A percentile compares a stretch with the other conserved stretches of the same genome.
These are phyloP conservation scores for Tachina grossa DNA, from an alignment of 2,888 invertebrate genomes.

Conservation along the genomic window DNA sequence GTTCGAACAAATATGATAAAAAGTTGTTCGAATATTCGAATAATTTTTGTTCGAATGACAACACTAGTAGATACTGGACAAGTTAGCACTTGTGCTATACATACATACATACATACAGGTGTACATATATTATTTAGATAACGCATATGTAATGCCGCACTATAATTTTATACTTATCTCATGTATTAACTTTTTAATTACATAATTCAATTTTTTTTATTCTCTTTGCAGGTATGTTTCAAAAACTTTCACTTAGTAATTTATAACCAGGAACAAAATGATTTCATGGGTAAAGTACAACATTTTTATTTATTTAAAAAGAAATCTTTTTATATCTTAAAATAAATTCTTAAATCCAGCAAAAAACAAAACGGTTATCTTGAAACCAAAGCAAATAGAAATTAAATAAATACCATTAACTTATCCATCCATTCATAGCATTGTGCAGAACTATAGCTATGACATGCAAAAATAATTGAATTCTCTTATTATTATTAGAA, in stretches of 20 bases:
- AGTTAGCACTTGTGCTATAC: too few relatives aligned
- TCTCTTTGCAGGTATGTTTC: slow-evolving; percentile 41
- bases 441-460: not conserved
- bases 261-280: too few relatives aligned
- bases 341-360: not conserved
- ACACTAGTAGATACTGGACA: too few relatives aligned
- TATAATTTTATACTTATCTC: too few relatives aligned
- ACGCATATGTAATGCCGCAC: too few relatives aligned
- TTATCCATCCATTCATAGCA: not conserved
- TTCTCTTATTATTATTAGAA: slow-evolving; percentile 21
- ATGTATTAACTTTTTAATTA: not conserved
- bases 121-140: too few relatives aligned
- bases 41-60: too few relatives aligned
- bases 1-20: too few relatives aligned
- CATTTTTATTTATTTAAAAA: not conserved
- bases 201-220: not conserved
- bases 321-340: not conserved
- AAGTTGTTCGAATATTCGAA: too few relatives aligned
- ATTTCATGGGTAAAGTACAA: not conserved
- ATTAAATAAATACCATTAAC: not conserved
- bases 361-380: not conserved
- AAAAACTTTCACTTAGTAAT: not conserved
- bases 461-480: slow-evolving; percentile 13
- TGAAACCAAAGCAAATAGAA: not conserved
- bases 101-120: too few relatives aligned